Base-by-base conservation (phyloP, 2,797 vertebrate genomes). In the Pogonophryne albipinna region DNA sequence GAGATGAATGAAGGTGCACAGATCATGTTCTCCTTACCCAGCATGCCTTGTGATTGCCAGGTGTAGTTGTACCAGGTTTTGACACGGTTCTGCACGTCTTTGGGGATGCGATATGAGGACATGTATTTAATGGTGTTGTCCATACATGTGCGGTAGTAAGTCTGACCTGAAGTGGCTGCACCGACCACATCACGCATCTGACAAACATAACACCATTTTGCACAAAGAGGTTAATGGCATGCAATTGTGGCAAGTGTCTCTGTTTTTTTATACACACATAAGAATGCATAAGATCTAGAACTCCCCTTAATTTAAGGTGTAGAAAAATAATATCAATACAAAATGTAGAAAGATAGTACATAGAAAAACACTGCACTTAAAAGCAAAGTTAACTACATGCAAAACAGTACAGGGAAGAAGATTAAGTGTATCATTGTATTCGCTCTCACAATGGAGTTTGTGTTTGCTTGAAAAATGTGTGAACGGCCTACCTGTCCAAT, bases 41-140 rank as follows among this genome's bases (percentile, higher is more conserved):
- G 96, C 97, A 99, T 99, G 94, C 98, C 98, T 92, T 99, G 98
- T 0, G 98, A 99, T 65, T 97, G 96, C 98, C 98, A 99, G 0
- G 98, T 99, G 92, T 98, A 99, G 89, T 98, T 98, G 0, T 99
- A 99, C 98, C 98, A 99, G 15, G 95, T 99, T 87, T 99, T 99
- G 89, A 99, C 97, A 0, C 98, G 93, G 85, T 96, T 97, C 94
- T 99, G 98, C 44, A 99, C 97, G 0, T 95, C 89, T 79, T 83
- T 96, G 34, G 98, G 97, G 80, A 99, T 99, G 84, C 84, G 97
- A 90, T 99, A 98, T 63, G 96, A 97, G 80, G 96, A 95, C 98
- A 99, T 99, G 88, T 99, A 99, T 90, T 97, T 99, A 4, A 98
- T 96, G 0, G 98, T 99, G 85, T 95, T 97, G 92, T 99, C 98